A percentile compares a stretch with the other conserved stretches of the same genome.
Evolutionary conservation across 2,113 vertebrate genomes (phyloP).

Genomic region (Heterotilapia buettikoferi): DNA sequence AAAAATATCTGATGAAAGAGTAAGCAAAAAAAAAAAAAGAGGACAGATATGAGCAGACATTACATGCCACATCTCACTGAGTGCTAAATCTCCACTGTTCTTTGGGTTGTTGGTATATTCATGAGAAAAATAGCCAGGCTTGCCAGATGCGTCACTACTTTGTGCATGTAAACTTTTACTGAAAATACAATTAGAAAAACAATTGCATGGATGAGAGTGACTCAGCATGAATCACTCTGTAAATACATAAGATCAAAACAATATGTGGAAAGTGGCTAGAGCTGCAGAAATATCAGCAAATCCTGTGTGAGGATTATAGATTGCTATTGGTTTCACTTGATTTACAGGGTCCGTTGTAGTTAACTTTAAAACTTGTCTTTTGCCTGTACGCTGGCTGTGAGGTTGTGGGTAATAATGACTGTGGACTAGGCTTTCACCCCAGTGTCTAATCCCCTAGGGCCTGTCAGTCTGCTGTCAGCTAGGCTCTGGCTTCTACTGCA

Average conservation of each 20-base stretch:
- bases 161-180: background rate
- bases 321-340: background rate
- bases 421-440: background rate
- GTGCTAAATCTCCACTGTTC: background rate
- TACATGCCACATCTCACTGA: background rate
- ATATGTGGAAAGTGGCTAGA: background rate
- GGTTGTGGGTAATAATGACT: background rate
- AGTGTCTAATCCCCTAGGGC: background rate
- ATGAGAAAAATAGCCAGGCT: background rate
- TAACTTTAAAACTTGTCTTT: background rate
- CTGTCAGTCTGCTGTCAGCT: slow-evolving; percentile 6
- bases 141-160: background rate
- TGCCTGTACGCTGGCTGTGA: background rate
- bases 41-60: background rate
- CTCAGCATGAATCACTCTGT: background rate
- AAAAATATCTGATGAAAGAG: background rate
- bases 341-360: background rate
- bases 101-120: background rate
- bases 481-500: background rate
- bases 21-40: background rate
- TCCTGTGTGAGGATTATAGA: background rate
- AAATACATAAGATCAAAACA: background rate
- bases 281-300: background rate
- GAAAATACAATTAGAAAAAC: background rate
- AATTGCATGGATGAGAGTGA: background rate